Conservation (phyloP, 2,888 invertebrate species). For the Lasioglossum calceatum region DNA sequence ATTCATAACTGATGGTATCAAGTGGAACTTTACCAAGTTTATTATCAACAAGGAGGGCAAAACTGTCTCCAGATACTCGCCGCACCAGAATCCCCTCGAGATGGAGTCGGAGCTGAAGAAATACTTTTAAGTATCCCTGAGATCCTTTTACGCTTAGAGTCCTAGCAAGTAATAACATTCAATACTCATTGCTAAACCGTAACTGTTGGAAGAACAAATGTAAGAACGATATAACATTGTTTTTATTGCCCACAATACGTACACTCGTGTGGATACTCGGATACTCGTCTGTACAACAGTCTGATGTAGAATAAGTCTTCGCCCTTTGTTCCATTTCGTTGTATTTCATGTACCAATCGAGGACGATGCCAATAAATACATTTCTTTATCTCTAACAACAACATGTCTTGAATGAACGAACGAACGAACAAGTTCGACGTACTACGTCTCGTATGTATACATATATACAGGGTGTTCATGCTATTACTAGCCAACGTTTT, state of each 20-base stretch:
- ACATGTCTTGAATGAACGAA: slow-evolving; percentile 16
- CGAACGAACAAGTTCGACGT: slow-evolving; percentile 17
- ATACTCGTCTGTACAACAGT: background rate
- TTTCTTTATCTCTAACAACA: slow-evolving; percentile 23
- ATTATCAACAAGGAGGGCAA: slow-evolving; percentile 89
- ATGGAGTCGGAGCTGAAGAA: slow-evolving; percentile 84
- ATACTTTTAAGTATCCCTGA: slow-evolving; percentile 23
- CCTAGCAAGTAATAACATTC: background rate
- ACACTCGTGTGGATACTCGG: background rate
- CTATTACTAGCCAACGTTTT: background rate
- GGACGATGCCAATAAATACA: slow-evolving; percentile 37
- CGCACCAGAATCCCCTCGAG: slow-evolving; percentile 85
- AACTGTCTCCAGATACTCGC: slow-evolving; percentile 87
- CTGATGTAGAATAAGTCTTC: slow-evolving; percentile 14
- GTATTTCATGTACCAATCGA: background rate
- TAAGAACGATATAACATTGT: background rate
- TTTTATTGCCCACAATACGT: background rate
- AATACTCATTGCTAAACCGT: background rate
- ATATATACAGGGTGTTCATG: background rate
- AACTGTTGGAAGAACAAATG: background rate
- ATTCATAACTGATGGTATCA: slow-evolving; percentile 88
- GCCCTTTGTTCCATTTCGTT: background rate
- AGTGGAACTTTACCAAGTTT: slow-evolving; percentile 95
- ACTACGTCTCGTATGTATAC: background rate
- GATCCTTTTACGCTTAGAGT: background rate